A percentile compares a stretch with the other conserved stretches of the same genome.
Evolutionary conservation across 2,888 invertebrate genomes (phyloP).

Genomic region (Mongoloraphidia duomilia): DNA sequence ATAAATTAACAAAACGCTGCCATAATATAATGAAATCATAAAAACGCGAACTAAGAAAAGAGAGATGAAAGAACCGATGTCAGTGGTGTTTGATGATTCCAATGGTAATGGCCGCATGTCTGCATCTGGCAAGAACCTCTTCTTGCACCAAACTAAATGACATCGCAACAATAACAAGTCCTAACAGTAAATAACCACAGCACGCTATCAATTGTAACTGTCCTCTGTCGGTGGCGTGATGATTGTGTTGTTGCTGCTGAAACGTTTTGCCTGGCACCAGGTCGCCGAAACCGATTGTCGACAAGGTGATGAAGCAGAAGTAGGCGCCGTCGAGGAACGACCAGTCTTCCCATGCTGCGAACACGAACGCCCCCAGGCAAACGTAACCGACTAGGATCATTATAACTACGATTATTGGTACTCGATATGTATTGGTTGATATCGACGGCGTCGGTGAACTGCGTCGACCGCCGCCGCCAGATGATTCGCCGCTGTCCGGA

Average conservation of each 20-base stretch:
- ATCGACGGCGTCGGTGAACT: slow-evolving; percentile 7
- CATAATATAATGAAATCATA: no score
- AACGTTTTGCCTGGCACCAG: slow-evolving; percentile 29
- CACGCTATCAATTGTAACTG: slow-evolving; percentile 65
- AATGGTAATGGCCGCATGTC: slow-evolving; percentile 52
- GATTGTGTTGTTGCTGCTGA: slow-evolving; percentile 31
- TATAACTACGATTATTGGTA: slow-evolving; percentile 49
- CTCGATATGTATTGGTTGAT: slow-evolving; percentile 24
- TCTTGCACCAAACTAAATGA: slow-evolving; percentile 73
- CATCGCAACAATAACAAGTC: slow-evolving; percentile 70
- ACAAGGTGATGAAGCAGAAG: slow-evolving; percentile 72
- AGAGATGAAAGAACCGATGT: not conserved
- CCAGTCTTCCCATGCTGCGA: slow-evolving; percentile 71
- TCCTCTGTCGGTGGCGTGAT: slow-evolving; percentile 33
- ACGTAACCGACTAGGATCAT: slow-evolving; percentile 58
- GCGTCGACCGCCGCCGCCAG: slow-evolving; percentile 32
- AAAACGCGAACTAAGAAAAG: no score
- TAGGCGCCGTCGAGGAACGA: slow-evolving; percentile 68
- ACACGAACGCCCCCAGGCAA: slow-evolving; percentile 59
- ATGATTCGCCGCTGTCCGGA: slow-evolving; percentile 25
- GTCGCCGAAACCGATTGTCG: slow-evolving; percentile 72
- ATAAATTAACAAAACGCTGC: no score
- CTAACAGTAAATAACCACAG: slow-evolving; percentile 64
- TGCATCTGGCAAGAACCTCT: slow-evolving; percentile 59
- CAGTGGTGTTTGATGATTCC: slow-evolving; percentile 43